Evolutionary conservation across 2,797 vertebrate genomes (phyloP), one percentile per base, ranked within the genome.

Genomic region (Triplophysa yarkandensis): DNA sequence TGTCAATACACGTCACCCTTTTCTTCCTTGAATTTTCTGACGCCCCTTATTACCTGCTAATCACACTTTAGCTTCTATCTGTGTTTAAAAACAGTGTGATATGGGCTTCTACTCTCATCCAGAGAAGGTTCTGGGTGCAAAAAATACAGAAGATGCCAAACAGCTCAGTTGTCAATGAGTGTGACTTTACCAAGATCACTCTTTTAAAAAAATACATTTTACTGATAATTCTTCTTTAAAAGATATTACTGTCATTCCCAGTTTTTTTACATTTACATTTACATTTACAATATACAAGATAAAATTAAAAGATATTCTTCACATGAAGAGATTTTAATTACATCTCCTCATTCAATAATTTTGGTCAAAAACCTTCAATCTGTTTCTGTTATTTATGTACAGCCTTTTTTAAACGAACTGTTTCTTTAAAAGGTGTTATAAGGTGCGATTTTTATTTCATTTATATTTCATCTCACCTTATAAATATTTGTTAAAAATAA

Each of bases 301-400:
- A n/a, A n/a, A n/a, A 65, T 27, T 25, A 23, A 55, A 25, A 27
- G 14, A 58, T 44, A 16, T 16, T 46, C 2, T 10, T 23, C 9
- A 27, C 14, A 46, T 14, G 23, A 23, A 17, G 60, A 10, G 19
- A n/a, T 32, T 23, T n/a, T 16, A 1, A 27, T 62, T 32, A 10
- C 19, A 2, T 64, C 52, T 21, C 11, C 23, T 7, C 34, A 28
- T 64, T 64, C 23, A 64, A 64, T 28, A 23, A 46, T 16, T 43
- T 30, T 52, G 11, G 6, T 64, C 46, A 63, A 72, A n/a, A 64
- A 16, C n/a, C 41, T 63, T 52, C 58, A 30, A 39, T 52, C 28
- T 52, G 43, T 62, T 61, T 36, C 14, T 27, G 41, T 71, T n/a
- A n/a, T n/a, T n/a, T n/a, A 55, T 57, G 65, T 44, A 14, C 13